Evolutionary conservation across 1,140 invertebrate species (phyloP), one percentile per base, ranked within the genome.

Genomic region (Parasteatoda tepidariorum): DNA sequence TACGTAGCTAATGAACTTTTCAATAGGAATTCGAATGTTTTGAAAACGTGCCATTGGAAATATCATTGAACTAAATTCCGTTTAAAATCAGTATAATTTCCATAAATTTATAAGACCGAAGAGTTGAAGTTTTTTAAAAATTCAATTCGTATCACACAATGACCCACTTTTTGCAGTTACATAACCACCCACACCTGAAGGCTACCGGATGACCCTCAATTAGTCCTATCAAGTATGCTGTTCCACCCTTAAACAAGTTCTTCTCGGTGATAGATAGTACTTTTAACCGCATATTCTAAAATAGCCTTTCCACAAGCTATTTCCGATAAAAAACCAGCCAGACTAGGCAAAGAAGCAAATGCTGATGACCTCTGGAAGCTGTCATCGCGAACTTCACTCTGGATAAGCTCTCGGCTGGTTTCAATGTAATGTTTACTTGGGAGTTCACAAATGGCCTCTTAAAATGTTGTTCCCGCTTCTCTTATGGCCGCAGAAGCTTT

Each of bases 341-440:
- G 24, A 68, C 38, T 34, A 54, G 22, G 30, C 28, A 59, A n/a
- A 57, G 70, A 73, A 73, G n/a, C 74, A n/a, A 54, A 18, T 28
- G 24, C 18, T 64, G 74, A 78, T 54, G 59, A 30, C 74, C 74
- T 78, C 61, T 61, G 22, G 9, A 24, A 34, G 34, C 33, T 78
- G 74, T 78, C 74, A 66, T 78, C 74, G 26, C 0, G 38, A 31
- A 24, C 24, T 66, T 61, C 31, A 31, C 28, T 48, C 74, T 66
- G 74, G 74, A 78, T 78, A 78, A 66, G 74, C 61, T 61, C 74
- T 31, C 59, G 33, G 74, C 61, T 66, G 74, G 30, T 41, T 26
- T 24, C 28, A 26, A 4, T 61, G 38, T 34, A 22, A 13, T 75
- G 74, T 66, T 66, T 76, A 76, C 55, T 15, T 31, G 34, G 11